A percentile compares a stretch with the other conserved stretches of the same genome.
Evolutionary conservation across 1,140 invertebrate species (phyloP).

Genomic region (Pseudachorutes palmiensis): DNA sequence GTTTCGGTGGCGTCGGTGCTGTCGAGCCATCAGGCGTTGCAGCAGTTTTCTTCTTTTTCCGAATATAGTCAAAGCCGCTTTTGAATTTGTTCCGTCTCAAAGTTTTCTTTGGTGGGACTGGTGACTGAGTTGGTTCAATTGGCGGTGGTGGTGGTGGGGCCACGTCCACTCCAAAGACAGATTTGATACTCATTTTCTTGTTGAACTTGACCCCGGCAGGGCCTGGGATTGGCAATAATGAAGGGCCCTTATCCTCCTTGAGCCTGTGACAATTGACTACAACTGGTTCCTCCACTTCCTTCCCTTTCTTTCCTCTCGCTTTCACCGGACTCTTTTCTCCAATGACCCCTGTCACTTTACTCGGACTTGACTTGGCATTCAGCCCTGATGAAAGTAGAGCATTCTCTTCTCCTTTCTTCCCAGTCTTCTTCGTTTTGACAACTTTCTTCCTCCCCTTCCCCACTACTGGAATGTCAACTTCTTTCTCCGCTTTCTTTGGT

Average conservation of each 20-base stretch:
- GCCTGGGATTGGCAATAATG: slow-evolving; percentile 29
- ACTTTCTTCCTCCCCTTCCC: slow-evolving; percentile 44
- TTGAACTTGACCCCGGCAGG: slow-evolving; percentile 29
- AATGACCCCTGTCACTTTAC: slow-evolving; percentile 46
- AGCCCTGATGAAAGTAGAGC: slow-evolving; percentile 10
- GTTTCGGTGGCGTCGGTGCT: slow-evolving; percentile 30
- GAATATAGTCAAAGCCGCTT: slow-evolving; percentile 72
- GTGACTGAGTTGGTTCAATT: slow-evolving; percentile 20
- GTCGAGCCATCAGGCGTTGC: slow-evolving; percentile 26
- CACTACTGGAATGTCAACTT: slow-evolving; percentile 30
- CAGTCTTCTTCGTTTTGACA: too few species aligned
- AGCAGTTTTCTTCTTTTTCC: slow-evolving; percentile 70
- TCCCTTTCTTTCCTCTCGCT: slow-evolving; percentile 49
- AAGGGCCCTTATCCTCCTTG: slow-evolving; percentile 15
- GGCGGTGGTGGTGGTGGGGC: slow-evolving; percentile 10
- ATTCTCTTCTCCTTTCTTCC: slow-evolving; percentile 18
- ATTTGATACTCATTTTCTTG: slow-evolving; percentile 37
- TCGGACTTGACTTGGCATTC: slow-evolving; percentile 12
- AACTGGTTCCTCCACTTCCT: slow-evolving; percentile 43
- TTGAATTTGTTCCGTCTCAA: slow-evolving; percentile 37
- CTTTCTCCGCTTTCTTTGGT: slow-evolving; percentile 28
- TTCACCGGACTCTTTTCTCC: slow-evolving; percentile 31
- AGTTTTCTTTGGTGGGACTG: slow-evolving; percentile 33
- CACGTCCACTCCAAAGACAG: slow-evolving; percentile 38
- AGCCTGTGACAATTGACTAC: slow-evolving; percentile 8